Evolutionary conservation across 2,113 vertebrate species (phyloP), one percentile per base, ranked within the genome.

Genomic region (Siniperca chuatsi): DNA sequence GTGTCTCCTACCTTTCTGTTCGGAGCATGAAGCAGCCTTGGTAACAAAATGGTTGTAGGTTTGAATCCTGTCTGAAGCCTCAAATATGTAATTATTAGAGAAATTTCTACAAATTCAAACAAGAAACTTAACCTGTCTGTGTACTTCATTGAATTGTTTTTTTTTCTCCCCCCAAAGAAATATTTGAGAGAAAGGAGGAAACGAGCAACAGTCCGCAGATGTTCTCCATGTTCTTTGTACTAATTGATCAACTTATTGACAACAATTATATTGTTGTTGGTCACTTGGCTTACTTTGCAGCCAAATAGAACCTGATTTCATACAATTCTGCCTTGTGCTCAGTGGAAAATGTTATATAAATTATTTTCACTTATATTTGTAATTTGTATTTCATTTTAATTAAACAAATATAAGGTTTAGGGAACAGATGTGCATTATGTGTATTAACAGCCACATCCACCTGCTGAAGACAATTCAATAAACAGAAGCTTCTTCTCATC

Each of bases 401-500:
- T 33, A 29, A 29, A 4, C 11, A 64, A 23, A 8, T 4, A 29
- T 37, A 15, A 37, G 33, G 3, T 50, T 20, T 20, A 18, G 48
- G 50, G 46, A 61, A 16, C 29, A 72, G 42, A 62, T 60, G 37
- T 21, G 8, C 48, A 50, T 70, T 40, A 37, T 35, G 11, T n/a
- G 1, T 25, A 8, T 8, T 33, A 75, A 40, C 70, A 67, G 23
- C 9, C 55, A 60, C 37, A 18, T 42, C 15, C 44, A 20, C 35
- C 29, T 54, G 52, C 16, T 71, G 65, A 48, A 62, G 18, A 50
- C 40, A 67, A 11, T 42, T 60, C 58, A 66, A 76, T 42, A 64
- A 67, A 48, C 20, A 5, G 5, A 23, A 37, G 29, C 42, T 11
- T 40, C 35, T 48, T 78, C 25, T 65, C 68, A 35, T 68, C 50